Percentiles rank a stretch among this genome's conserved stretches.
These are phyloP conservation scores for Troides oblongomaculatus DNA, from an alignment of 2,888 invertebrate genomes.

Conservation along the genomic window DNA sequence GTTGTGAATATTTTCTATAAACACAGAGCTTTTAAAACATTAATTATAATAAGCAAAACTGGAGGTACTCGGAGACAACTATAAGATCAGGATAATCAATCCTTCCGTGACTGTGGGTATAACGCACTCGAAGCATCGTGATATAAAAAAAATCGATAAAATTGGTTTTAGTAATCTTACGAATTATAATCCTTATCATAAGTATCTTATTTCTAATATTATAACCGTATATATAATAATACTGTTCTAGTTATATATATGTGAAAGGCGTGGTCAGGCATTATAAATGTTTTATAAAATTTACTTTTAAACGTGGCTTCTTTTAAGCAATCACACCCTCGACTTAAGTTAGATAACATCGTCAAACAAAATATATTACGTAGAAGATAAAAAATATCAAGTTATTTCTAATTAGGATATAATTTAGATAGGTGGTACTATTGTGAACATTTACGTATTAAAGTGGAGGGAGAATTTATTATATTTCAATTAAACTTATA, in stretches of 20 bases:
- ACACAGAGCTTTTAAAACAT: too few relatives aligned
- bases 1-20: too few relatives aligned
- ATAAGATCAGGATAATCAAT: too few relatives aligned
- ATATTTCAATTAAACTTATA: too few relatives aligned
- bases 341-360: background rate
- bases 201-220: background rate
- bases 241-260: background rate
- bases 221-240: background rate
- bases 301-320: background rate
- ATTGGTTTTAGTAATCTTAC: too few relatives aligned
- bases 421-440: background rate
- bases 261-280: conserved; percentile 23
- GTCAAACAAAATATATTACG: background rate
- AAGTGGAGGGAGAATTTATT: background rate
- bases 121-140: too few relatives aligned
- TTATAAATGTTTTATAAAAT: background rate
- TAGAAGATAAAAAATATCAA: background rate
- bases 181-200: too few relatives aligned
- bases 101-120: too few relatives aligned
- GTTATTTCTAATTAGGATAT: background rate
- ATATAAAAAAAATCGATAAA: too few relatives aligned
- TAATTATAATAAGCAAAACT: too few relatives aligned
- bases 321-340: background rate
- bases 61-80: too few relatives aligned
- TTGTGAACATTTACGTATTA: background rate